phyloP scores from a whole-genome alignment of 2,888 invertebrate species.

The Lasioglossum malachurum region DNA sequence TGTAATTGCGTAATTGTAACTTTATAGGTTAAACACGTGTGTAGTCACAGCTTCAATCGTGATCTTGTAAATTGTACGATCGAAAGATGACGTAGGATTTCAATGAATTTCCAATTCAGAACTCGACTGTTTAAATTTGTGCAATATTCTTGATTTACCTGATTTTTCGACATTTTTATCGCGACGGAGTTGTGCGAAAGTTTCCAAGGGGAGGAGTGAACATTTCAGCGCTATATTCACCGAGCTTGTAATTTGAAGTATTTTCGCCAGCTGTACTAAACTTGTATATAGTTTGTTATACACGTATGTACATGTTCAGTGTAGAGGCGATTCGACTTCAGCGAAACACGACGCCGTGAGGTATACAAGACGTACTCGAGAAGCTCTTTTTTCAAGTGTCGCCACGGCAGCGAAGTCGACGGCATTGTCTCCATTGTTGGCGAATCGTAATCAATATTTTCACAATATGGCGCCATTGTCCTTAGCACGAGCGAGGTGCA shows the following conservation, averaged over 20 bases:
- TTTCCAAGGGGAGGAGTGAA: not conserved
- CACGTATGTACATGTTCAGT: slow-evolving; percentile 33
- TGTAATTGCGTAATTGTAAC: no score
- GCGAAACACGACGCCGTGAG: slow-evolving; percentile 55
- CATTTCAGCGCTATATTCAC: not conserved
- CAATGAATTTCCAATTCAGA: no score
- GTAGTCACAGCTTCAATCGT: no score
- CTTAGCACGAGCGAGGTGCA: slow-evolving; percentile 80
- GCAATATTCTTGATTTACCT: not conserved
- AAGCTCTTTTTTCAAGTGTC: slow-evolving; percentile 77
- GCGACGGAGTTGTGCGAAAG: not conserved
- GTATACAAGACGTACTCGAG: slow-evolving; percentile 67
- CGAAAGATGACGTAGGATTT: no score
- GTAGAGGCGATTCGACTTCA: slow-evolving; percentile 42
- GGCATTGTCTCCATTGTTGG: slow-evolving; percentile 84
- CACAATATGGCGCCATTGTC: slow-evolving; percentile 84
- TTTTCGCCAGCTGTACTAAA: not conserved
- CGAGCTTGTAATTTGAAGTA: not conserved
- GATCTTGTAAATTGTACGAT: no score
- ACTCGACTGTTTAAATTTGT: no score
- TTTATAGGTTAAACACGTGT: no score
- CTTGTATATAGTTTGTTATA: slow-evolving; percentile 15
- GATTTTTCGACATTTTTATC: not conserved
- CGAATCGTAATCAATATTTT: slow-evolving; percentile 85
- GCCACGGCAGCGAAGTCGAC: slow-evolving; percentile 78